Conservation (phyloP, 2,113 vertebrate genomes). For the Dasyprocta punctata region DNA sequence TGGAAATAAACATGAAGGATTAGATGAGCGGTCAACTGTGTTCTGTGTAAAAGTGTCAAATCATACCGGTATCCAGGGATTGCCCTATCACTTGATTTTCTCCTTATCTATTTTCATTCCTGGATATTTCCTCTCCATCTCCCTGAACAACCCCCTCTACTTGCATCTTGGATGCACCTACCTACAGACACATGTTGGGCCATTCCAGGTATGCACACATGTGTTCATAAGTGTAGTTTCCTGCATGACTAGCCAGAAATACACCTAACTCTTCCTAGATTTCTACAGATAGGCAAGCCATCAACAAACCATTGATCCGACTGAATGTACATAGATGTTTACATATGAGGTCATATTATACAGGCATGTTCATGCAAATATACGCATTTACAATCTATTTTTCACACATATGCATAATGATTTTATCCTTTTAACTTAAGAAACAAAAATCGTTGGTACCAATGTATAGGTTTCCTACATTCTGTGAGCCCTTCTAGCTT, state of each 20-base stretch:
- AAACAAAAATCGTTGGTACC: background rate
- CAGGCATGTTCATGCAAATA: background rate
- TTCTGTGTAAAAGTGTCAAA: background rate
- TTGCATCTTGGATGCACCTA: background rate
- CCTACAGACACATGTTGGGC: background rate
- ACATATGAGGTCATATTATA: background rate
- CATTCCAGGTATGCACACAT: background rate
- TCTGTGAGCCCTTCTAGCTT: background rate
- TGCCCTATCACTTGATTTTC: background rate
- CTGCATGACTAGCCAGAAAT: background rate
- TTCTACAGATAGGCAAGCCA: background rate
- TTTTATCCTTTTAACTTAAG: background rate
- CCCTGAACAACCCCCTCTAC: background rate
- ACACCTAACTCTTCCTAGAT: background rate
- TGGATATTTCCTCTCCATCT: background rate
- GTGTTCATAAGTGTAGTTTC: background rate
- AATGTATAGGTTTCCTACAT: background rate
- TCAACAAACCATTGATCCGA: background rate
- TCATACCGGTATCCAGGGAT: background rate
- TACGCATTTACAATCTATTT: background rate
- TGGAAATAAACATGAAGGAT: background rate
- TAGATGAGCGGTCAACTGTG: background rate
- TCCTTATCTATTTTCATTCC: background rate
- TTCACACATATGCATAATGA: background rate
- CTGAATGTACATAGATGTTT: background rate